Conservation (phyloP, 37 sponge, comb jelly and placozoan species). For the Sycon ciliatum region DNA sequence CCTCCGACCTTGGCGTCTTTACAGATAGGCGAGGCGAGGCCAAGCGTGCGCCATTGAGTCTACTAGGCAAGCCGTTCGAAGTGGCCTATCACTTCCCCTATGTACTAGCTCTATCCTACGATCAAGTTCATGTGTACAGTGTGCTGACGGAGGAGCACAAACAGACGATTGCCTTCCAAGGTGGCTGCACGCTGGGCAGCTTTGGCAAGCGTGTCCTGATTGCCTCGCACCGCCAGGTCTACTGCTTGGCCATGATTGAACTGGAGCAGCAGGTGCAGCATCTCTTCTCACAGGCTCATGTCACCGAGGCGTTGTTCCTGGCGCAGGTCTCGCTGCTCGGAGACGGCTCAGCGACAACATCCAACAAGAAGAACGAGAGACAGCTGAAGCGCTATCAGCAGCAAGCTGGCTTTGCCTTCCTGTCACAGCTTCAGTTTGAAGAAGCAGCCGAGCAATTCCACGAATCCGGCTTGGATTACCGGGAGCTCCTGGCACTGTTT, state of each 20-base stretch:
- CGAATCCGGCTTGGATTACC: slow-evolving; percentile 51
- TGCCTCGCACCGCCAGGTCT: slow-evolving; percentile 40
- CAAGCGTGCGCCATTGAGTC: slow-evolving; percentile 22
- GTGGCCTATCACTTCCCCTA: slow-evolving; percentile 56
- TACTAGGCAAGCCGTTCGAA: slow-evolving; percentile 21
- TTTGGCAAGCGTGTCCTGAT: slow-evolving; percentile 33
- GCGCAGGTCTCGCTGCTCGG: too few species aligned
- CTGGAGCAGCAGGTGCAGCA: slow-evolving; percentile 54
- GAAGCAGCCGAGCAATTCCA: slow-evolving; percentile 37
- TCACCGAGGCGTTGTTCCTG: too few species aligned
- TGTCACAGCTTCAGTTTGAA: slow-evolving; percentile 32
- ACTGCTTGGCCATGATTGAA: slow-evolving; percentile 36
- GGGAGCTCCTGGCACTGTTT: slow-evolving; percentile 39
- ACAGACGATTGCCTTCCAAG: slow-evolving; percentile 45
- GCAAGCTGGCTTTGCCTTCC: slow-evolving; percentile 55
- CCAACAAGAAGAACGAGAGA: not conserved
- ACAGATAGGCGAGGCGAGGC: too few species aligned
- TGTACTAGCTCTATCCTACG: slow-evolving; percentile 34
- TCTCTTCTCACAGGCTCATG: too few species aligned
- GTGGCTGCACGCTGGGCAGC: slow-evolving; percentile 11
- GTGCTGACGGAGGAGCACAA: slow-evolving; percentile 43
- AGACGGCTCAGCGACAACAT: too few species aligned
- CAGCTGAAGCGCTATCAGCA: slow-evolving; percentile 34
- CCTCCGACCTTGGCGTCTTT: too few species aligned
- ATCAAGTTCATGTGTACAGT: not conserved